These are phyloP conservation scores for Lepidurus apus DNA, from an alignment of 1,140 invertebrate species.

Conservation along the genomic window DNA sequence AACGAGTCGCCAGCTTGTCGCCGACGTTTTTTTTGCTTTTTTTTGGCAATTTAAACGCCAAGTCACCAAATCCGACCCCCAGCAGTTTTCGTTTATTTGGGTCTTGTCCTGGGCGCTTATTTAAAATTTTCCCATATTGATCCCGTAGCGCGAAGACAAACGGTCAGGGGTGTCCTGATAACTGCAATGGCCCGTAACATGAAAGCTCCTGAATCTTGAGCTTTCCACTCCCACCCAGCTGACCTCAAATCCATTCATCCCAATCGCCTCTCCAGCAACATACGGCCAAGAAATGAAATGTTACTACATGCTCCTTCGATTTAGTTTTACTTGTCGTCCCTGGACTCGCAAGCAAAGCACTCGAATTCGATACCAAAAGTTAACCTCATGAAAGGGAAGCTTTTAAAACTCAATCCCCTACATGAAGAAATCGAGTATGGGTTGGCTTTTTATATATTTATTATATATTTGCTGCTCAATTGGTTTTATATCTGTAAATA, in stretches of 20 bases:
- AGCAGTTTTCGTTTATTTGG: neutral
- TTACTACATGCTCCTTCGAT: too few relatives aligned
- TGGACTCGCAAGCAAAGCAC: too few relatives aligned
- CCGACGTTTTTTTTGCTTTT: too few relatives aligned
- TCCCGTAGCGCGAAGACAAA: constrained; percentile 17
- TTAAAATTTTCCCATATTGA: neutral
- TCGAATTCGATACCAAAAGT: too few relatives aligned
- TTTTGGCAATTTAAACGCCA: too few relatives aligned
- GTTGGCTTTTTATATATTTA: neutral
- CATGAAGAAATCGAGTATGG: neutral
- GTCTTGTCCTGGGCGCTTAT: neutral
- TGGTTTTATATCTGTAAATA: neutral
- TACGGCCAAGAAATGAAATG: too few relatives aligned
- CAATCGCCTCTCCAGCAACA: neutral
- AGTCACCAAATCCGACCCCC: neutral
- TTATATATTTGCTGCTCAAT: neutral
- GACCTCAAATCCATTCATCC: neutral
- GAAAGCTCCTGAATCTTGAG: neutral
- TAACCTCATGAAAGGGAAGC: too few relatives aligned
- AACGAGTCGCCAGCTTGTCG: too few relatives aligned
- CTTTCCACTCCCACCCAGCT: neutral
- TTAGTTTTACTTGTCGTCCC: too few relatives aligned
- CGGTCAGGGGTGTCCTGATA: neutral
- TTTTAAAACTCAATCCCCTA: too few relatives aligned
- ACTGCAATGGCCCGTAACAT: neutral